phyloP scores from a whole-genome alignment of 2,797 vertebrate genomes.

The Leptatherina wallacei region DNA sequence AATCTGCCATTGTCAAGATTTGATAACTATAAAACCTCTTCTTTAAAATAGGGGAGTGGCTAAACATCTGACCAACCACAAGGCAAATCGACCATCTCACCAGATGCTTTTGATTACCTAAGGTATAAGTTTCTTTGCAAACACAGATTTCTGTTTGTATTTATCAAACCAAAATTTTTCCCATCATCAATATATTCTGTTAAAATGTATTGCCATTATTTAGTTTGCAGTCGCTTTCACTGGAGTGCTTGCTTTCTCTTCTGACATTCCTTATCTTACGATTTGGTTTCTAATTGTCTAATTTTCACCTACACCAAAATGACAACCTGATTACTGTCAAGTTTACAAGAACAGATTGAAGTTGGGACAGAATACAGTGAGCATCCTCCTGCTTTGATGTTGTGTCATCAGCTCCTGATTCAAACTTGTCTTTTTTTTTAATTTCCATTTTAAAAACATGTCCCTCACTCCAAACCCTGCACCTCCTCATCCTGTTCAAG shows the following conservation, averaged over 20 bases:
- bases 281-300: neutral
- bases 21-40: too few relatives aligned
- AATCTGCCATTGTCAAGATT: too few relatives aligned
- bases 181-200: neutral
- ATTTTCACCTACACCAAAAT: neutral
- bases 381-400: neutral
- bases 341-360: neutral
- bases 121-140: too few relatives aligned
- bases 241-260: neutral
- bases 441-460: slow-evolving; percentile 21
- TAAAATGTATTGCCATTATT: neutral
- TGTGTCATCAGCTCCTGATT: slow-evolving; percentile 20
- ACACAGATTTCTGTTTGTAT: too few relatives aligned
- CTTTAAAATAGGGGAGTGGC: too few relatives aligned
- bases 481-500: slow-evolving; percentile 66
- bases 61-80: too few relatives aligned
- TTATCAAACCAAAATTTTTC: neutral
- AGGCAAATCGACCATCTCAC: too few relatives aligned
- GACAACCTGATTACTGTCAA: neutral
- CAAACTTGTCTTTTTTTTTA: slow-evolving; percentile 47
- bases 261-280: neutral
- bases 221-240: neutral
- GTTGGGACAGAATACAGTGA: neutral
- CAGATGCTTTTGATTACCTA: too few relatives aligned
- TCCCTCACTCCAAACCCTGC: slow-evolving; percentile 55